phyloP scores from a whole-genome alignment of 2,888 invertebrate species.

The Synergus gifuensis region DNA sequence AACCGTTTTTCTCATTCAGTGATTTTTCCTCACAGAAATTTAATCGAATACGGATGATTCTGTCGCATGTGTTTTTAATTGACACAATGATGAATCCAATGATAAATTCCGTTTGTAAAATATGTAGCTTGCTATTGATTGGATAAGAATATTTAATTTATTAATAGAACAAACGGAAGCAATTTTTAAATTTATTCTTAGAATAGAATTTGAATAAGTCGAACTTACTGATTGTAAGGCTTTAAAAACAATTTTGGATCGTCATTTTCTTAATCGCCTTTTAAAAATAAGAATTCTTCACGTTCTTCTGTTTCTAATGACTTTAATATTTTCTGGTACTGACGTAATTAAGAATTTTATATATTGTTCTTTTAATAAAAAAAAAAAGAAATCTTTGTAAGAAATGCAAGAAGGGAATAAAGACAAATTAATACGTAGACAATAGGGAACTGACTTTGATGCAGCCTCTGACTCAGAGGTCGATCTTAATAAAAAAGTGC shows the following conservation, averaged over 20 bases:
- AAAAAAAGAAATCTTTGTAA: slow-evolving; percentile 24
- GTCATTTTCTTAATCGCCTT: neutral
- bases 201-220: neutral
- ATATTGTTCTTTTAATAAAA: neutral
- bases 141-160: neutral
- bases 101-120: neutral
- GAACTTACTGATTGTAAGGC: neutral
- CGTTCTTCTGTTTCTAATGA: neutral
- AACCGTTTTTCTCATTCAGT: neutral
- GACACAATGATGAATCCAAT: neutral
- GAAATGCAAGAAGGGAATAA: slow-evolving; percentile 5
- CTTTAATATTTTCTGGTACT: slow-evolving; percentile 7
- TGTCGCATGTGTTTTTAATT: neutral
- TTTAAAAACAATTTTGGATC: slow-evolving; percentile 3
- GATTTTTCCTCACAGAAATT: neutral
- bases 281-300: neutral
- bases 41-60: neutral
- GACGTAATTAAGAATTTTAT: slow-evolving; percentile 5
- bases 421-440: neutral
- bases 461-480: slow-evolving; percentile 15
- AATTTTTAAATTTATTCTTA: neutral
- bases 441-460: slow-evolving; percentile 29
- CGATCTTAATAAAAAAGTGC: neutral
- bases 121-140: neutral
- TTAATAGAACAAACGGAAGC: neutral